These are phyloP conservation scores for Gymnosoma rotundatum DNA, from an alignment of 2,888 invertebrate genomes.

Conservation along the genomic window DNA sequence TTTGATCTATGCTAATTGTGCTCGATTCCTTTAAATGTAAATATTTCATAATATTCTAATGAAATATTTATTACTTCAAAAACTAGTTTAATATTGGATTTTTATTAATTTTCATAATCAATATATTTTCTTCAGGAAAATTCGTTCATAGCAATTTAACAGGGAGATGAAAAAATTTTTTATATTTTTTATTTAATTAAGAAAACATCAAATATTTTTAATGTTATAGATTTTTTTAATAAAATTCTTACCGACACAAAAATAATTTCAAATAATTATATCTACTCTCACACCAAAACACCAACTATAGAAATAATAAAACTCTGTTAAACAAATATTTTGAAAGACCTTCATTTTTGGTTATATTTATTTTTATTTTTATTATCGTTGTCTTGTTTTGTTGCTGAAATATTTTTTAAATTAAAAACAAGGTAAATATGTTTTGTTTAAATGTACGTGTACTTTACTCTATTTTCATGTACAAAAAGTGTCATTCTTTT, in stretches of 20 bases:
- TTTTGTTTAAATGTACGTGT: neutral
- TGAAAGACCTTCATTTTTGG: neutral
- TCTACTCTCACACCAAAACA: neutral
- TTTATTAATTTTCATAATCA: no score
- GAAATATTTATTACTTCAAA: no score
- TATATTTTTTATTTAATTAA: conserved; percentile 14
- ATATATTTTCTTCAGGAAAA: no score
- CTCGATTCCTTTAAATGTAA: no score
- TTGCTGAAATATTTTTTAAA: conserved; percentile 46
- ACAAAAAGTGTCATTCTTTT: conserved; percentile 41
- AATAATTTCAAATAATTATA: no score
- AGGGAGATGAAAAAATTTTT: conserved; percentile 4
- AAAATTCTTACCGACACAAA: no score
- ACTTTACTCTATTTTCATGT: no score
- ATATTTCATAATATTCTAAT: no score
- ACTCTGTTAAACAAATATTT: conserved; percentile 20
- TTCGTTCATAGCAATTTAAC: conserved; percentile 14
- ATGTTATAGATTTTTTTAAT: conserved; percentile 25
- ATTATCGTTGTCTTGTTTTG: conserved; percentile 12
- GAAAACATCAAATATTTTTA: conserved; percentile 37
- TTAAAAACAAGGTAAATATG: conserved; percentile 31
- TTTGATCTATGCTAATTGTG: no score
- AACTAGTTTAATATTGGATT: no score
- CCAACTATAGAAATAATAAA: conserved; percentile 32
- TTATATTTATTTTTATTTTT: neutral